phyloP scores from a whole-genome alignment of 2,797 vertebrate genomes.

The Sebastes alutus region DNA sequence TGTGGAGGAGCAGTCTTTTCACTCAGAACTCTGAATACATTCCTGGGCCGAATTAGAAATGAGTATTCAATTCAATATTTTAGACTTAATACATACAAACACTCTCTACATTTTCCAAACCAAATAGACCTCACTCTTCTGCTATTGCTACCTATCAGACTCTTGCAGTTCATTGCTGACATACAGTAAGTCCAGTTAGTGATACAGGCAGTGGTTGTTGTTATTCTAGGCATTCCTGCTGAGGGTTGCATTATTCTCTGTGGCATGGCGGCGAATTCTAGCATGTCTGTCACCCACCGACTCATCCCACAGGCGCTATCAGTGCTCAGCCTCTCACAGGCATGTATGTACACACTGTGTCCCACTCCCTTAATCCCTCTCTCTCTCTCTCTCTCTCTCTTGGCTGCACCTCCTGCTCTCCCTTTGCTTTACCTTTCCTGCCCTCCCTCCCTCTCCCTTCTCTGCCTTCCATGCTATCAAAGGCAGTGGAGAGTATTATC shows the following conservation, averaged over 20 bases:
- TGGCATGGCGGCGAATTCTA: conserved; percentile 62
- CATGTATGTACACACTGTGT: conserved; percentile 60
- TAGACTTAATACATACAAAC: neutral
- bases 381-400: neutral
- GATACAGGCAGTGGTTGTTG: conserved; percentile 31
- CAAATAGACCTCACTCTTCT: neutral
- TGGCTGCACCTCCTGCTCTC: conserved; percentile 36
- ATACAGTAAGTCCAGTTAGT: conserved; percentile 31
- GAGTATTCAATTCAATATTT: neutral
- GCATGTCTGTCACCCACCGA: conserved; percentile 64
- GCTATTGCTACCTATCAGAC: neutral
- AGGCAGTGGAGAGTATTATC: conserved; percentile 62
- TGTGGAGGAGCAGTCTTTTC: neutral
- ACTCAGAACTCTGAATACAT: neutral
- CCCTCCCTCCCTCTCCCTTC: neutral
- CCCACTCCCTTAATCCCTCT: conserved; percentile 56
- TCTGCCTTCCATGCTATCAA: conserved; percentile 43
- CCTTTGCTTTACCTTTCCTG: conserved; percentile 34
- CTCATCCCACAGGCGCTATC: conserved; percentile 68
- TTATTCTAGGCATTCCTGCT: conserved; percentile 63
- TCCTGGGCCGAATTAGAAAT: neutral
- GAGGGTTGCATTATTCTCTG: conserved; percentile 58
- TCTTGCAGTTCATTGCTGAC: neutral
- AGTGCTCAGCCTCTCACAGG: conserved; percentile 66
- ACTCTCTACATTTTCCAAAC: neutral